Percentiles rank a stretch among this genome's conserved stretches.
Conservation (phyloP, 2,113 vertebrate genomes). For the Rhinolophus sinicus region DNA sequence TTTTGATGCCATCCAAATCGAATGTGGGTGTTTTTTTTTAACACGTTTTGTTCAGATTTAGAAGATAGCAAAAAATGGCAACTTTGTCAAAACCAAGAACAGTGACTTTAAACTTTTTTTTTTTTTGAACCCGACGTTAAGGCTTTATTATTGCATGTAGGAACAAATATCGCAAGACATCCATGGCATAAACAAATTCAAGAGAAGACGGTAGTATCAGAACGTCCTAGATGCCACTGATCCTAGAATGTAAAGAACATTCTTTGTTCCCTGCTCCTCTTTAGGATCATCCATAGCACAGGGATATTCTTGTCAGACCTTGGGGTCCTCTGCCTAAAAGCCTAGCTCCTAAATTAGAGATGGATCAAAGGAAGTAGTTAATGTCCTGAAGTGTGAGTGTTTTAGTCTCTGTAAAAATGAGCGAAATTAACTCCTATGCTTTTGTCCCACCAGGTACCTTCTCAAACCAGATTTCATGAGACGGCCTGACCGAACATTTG, state of each 20-base stretch:
- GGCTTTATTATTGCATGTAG: not conserved
- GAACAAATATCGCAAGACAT: not conserved
- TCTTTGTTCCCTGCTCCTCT: not conserved
- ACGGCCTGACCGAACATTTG: slow-evolving; percentile 96
- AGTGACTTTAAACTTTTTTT: not conserved
- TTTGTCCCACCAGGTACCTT: slow-evolving; percentile 88
- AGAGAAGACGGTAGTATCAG: not conserved
- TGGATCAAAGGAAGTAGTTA: not conserved
- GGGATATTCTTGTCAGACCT: not conserved
- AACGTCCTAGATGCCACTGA: not conserved
- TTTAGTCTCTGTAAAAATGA: not conserved
- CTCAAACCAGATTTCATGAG: slow-evolving; percentile 99
- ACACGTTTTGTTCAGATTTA: not conserved
- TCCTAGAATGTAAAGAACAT: not conserved
- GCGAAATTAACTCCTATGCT: not conserved
- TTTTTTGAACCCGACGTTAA: not conserved
- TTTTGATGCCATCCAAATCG: not conserved
- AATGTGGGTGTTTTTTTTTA: not conserved
- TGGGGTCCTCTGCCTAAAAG: not conserved
- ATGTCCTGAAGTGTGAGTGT: not conserved
- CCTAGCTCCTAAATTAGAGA: not conserved
- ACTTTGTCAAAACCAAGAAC: not conserved
- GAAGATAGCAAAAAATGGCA: not conserved
- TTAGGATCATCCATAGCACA: not conserved
- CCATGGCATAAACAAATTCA: not conserved